Evolutionary conservation across 2,888 invertebrate species (phyloP).

Genomic region (Trachelus tabidus): DNA sequence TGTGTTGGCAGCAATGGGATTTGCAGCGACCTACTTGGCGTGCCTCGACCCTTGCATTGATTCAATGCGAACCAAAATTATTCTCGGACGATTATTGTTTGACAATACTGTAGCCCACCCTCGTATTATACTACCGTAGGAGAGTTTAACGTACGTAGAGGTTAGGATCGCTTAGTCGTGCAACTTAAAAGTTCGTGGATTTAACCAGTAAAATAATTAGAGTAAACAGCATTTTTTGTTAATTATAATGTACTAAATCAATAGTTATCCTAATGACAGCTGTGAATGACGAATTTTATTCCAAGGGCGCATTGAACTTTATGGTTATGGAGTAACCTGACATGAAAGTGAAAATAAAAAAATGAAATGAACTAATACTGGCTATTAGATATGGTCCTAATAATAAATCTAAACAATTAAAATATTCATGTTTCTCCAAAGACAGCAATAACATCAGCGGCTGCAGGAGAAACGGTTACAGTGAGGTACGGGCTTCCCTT

Average conservation of each 20-base stretch:
- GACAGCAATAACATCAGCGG: not conserved
- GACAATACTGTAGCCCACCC: conserved; percentile 1
- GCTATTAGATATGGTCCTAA: not conserved
- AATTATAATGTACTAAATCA: not conserved
- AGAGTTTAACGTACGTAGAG: not conserved
- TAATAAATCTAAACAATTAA: not conserved
- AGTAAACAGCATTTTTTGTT: not conserved
- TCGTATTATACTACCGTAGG: not conserved
- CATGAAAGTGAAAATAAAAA: not conserved
- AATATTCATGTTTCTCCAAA: not conserved
- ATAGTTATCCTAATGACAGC: not conserved
- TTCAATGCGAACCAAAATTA: conserved; percentile 59
- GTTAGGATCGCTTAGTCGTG: not conserved
- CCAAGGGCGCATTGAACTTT: not conserved
- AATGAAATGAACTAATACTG: not conserved
- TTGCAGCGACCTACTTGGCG: conserved; percentile 63
- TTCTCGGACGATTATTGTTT: conserved; percentile 48
- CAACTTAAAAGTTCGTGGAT: not conserved
- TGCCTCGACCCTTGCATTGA: conserved; percentile 65
- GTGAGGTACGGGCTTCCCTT: not conserved
- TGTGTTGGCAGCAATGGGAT: conserved; percentile 61
- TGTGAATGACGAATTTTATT: not conserved
- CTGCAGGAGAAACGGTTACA: not conserved
- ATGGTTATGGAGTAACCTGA: not conserved
- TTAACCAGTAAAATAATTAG: not conserved